Base-by-base conservation (phyloP, 64 coral and sea anemone species). In the Catalaphyllia jardinei region DNA sequence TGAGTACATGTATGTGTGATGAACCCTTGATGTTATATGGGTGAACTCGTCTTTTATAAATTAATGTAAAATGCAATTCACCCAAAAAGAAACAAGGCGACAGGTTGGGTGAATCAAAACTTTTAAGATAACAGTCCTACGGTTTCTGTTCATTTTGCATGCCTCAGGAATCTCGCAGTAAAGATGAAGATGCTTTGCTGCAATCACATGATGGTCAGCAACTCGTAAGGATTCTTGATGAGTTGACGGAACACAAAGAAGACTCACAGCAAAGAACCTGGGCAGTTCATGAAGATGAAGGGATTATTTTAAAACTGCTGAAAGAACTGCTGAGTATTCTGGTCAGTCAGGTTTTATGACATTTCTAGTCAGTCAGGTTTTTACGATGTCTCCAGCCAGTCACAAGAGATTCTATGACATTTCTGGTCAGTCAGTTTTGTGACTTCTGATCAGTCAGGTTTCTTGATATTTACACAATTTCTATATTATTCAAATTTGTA, bases 261-360 rank as follows among this genome's bases (percentile, higher is more conserved):
- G 94, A 99, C 79, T 88, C 97, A 2, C 97, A 99, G 54, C 97
- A 99, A 88, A 89, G 97, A 75, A 99, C 88, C 42, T 99, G 97
- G 97, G 94, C 97, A 73, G 60, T 99, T 11, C 91, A 95, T 86
- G 87, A 95, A 86, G 97, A 99, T 74, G 94, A 99, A 65, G 77
- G 83, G 31, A 75, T 93, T 29, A 90, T 99, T 86, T 60, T 72
- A 17, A 62, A 87, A 20, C 80, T 90, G 8, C 85, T 99, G 20
- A 87, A 95, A 83, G 71, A 99, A 55, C 27, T 99, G 25, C 75
- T 88, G 1, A 81, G 60, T 78, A 74, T 99, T 14, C 72, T 95
- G 94, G 96, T 98, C 75, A 38, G 84, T 52, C 77, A 51, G 52
- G 65, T 28, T 69, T 6, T 27, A 69, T 69, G 33, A 35, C 33